Base-by-base conservation (phyloP, 2,888 invertebrate genomes). In the Lepetodrilus schrolli region DNA sequence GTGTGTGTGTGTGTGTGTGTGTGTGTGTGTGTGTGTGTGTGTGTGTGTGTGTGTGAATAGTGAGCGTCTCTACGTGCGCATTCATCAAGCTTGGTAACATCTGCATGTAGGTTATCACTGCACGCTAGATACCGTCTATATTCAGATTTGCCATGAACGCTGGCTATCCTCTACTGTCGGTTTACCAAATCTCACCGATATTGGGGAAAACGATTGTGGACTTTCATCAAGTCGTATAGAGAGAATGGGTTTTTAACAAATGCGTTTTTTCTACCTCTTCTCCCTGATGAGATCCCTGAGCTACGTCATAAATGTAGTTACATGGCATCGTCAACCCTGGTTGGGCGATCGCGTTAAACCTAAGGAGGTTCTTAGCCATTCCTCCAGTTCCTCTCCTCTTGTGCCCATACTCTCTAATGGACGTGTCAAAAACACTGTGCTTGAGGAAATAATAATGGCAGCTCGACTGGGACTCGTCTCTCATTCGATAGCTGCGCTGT, bases 361-460 rank as follows among this genome's bases (percentile, higher is more conserved):
- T 7, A 10, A 7, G 43, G n/a, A n/a, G n/a, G n/a, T n/a, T n/a
- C n/a, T n/a, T n/a, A n/a, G n/a, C n/a, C n/a, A n/a, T n/a, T n/a
- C n/a, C n/a, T n/a, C n/a, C n/a, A n/a, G n/a, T n/a, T n/a, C n/a
- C n/a, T n/a, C n/a, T n/a, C n/a, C n/a, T n/a, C n/a, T n/a, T n/a
- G n/a, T n/a, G n/a, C n/a, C n/a, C n/a, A n/a, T n/a, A n/a, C 23
- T 30, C 58, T 34, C 58, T 58, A 58, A 58, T 58, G 58, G 58
- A 58, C 58, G 58, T 58, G 58, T 58, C 58, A 58, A 43, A 34
- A 58, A 34, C 58, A 34, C 26, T 58, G 58, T 30, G 34, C 26
- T 26, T 58, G 34, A 58, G 30, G 58, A 30, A 34, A 26, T 26
- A 34, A 23, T 30, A 34, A 30, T 23, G 58, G 17, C 17, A 30